phyloP scores from a whole-genome alignment of 2,113 vertebrate genomes.

The Syrrhaptes paradoxus region DNA sequence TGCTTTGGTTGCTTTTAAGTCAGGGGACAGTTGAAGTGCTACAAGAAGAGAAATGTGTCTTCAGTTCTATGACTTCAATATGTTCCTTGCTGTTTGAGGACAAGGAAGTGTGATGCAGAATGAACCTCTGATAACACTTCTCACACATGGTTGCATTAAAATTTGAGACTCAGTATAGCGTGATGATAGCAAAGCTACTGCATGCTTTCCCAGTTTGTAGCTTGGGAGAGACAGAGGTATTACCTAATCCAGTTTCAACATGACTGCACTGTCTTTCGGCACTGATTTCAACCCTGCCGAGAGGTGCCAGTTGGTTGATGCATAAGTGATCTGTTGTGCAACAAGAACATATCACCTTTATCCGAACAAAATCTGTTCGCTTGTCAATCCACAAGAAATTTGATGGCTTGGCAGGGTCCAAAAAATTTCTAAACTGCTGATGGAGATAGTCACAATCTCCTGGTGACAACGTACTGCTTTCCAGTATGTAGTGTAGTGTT shows the following conservation, averaged over 20 bases:
- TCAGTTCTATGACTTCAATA: not conserved
- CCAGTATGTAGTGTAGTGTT: not conserved
- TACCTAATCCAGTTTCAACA: not conserved
- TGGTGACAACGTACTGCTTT: not conserved
- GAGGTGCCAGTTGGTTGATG: not conserved
- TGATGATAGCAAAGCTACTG: not conserved
- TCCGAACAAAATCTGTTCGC: not conserved
- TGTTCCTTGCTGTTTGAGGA: not conserved
- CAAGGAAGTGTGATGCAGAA: not conserved
- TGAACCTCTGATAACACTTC: not conserved
- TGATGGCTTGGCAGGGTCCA: not conserved
- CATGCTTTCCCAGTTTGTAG: not conserved
- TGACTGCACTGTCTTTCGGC: not conserved
- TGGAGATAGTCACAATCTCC: not conserved
- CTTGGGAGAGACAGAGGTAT: not conserved
- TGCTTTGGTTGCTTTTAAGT: not conserved
- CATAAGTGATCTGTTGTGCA: not conserved
- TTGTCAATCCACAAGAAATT: not conserved
- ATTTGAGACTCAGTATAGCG: not conserved
- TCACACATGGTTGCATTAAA: not conserved
- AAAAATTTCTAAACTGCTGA: not conserved
- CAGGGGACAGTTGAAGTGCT: not conserved
- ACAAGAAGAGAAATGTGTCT: not conserved
- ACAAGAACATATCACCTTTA: not conserved
- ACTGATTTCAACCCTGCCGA: not conserved